phyloP scores from a whole-genome alignment of 2,797 vertebrate genomes.

The Glossophaga mutica region DNA sequence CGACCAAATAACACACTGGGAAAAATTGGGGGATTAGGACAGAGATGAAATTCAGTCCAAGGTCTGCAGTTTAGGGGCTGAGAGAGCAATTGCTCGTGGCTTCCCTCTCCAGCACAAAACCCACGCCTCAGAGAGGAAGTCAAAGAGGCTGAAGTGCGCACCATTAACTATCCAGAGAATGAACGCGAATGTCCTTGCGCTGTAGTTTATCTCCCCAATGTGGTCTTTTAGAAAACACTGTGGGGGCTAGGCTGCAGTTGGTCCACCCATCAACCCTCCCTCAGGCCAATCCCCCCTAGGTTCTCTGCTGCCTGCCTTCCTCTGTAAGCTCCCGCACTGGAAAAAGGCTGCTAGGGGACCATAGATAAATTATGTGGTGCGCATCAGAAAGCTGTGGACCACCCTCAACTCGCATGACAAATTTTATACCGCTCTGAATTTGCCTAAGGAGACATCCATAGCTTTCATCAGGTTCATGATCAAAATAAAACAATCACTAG shows the following conservation, averaged over 20 bases:
- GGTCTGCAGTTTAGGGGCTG: slow-evolving; percentile 3
- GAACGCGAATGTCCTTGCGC: background rate
- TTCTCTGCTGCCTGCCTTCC: background rate
- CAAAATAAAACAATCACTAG: background rate
- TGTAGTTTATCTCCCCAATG: slow-evolving; percentile 48
- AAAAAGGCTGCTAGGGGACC: background rate
- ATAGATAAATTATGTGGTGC: background rate
- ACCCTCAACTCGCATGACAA: background rate
- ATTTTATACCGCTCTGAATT: background rate
- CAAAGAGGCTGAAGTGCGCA: background rate
- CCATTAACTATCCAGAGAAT: slow-evolving; percentile 47
- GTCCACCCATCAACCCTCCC: background rate
- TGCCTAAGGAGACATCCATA: background rate
- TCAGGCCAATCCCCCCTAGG: background rate
- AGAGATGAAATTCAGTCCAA: slow-evolving; percentile 48
- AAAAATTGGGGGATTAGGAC: slow-evolving; percentile 25
- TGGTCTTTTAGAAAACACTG: slow-evolving; percentile 50
- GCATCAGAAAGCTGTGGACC: background rate
- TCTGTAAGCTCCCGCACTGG: background rate
- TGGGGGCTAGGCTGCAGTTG: background rate
- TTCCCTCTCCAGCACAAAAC: background rate
- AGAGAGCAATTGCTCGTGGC: slow-evolving; percentile 29
- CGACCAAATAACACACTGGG: slow-evolving; percentile 37
- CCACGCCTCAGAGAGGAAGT: background rate
- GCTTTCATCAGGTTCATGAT: background rate